Percentiles rank a stretch among this genome's conserved stretches.
phyloP scores from a whole-genome alignment of 2,888 invertebrate species.

The Venusia cambrica region DNA sequence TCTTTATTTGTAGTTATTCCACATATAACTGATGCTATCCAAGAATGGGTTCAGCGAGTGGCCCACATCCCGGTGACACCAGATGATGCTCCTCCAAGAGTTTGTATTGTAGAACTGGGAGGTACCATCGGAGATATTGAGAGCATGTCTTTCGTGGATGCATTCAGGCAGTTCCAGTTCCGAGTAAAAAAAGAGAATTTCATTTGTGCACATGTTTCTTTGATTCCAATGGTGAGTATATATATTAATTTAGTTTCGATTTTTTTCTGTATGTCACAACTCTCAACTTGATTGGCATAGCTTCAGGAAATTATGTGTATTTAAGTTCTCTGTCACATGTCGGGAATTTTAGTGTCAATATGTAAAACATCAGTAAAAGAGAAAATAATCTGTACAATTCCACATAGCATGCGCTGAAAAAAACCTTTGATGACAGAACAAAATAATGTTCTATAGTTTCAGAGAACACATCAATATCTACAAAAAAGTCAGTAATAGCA shows the following conservation, averaged over 20 bases:
- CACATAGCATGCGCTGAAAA: too few species aligned
- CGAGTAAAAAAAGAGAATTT: slow-evolving; percentile 96
- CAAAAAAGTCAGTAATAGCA: too few species aligned
- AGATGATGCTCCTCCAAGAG: slow-evolving; percentile 84
- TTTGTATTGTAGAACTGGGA: slow-evolving; percentile 95
- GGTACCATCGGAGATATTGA: slow-evolving; percentile 99
- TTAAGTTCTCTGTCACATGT: too few species aligned
- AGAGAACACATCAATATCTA: too few species aligned
- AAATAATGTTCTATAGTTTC: too few species aligned
- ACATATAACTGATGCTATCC: slow-evolving; percentile 98
- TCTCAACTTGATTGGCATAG: too few species aligned
- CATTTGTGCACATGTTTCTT: slow-evolving; percentile 97
- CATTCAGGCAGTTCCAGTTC: slow-evolving; percentile 98
- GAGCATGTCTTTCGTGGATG: slow-evolving; percentile 99
- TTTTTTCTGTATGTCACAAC: too few species aligned
- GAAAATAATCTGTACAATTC: too few species aligned
- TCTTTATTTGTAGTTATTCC: slow-evolving; percentile 90
- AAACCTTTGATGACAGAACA: too few species aligned
- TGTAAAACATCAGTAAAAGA: too few species aligned
- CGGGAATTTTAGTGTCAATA: too few species aligned
- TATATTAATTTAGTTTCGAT: background rate
- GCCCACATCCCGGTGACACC: slow-evolving; percentile 92
- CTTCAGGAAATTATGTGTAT: too few species aligned
- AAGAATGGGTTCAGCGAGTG: slow-evolving; percentile 98
- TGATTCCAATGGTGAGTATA: slow-evolving; percentile 91